Evolutionary conservation across 2,797 vertebrate genomes (phyloP).

Genomic region (Tolypeutes matacus): DNA sequence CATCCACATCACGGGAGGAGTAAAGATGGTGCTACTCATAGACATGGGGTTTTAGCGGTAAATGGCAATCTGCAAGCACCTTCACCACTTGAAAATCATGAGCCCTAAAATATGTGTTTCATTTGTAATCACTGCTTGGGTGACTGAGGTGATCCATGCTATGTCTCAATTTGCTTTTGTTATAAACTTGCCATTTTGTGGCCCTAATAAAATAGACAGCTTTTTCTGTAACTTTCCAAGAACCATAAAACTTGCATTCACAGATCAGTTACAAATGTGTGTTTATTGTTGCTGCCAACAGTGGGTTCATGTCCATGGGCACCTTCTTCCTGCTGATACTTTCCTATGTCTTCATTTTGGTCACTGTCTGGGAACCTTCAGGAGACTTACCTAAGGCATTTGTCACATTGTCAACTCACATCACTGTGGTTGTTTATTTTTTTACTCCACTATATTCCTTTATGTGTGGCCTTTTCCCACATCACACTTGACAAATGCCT

Average conservation of each 20-base stretch:
- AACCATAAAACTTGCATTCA: conserved; percentile 73
- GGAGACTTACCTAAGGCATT: conserved; percentile 60
- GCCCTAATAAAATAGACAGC: conserved; percentile 68
- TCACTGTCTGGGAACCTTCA: conserved; percentile 59
- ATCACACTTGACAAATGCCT: conserved; percentile 59
- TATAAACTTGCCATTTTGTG: conserved; percentile 78
- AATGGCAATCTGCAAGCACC: conserved; percentile 66
- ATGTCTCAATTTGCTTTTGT: conserved; percentile 70
- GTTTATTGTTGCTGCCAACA: conserved; percentile 12
- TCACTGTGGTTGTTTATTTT: conserved; percentile 67
- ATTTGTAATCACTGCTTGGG: conserved; percentile 63
- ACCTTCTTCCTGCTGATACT: conserved; percentile 62
- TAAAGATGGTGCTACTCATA: conserved; percentile 64
- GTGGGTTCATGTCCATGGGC: not conserved
- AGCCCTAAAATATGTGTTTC: conserved; percentile 45
- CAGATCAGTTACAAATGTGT: conserved; percentile 54
- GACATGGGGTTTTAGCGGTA: conserved; percentile 75
- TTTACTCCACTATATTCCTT: conserved; percentile 59
- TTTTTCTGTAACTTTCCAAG: conserved; percentile 80
- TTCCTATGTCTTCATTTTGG: conserved; percentile 66
- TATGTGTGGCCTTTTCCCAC: conserved; percentile 65
- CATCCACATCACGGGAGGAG: conserved; percentile 62
- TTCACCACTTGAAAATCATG: conserved; percentile 65
- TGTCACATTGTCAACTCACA: conserved; percentile 68
- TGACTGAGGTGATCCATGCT: conserved; percentile 65